Percentiles rank a stretch among this genome's conserved stretches.
Conservation (phyloP, 1,140 invertebrate genomes). For the Reticulitermes speratus region DNA sequence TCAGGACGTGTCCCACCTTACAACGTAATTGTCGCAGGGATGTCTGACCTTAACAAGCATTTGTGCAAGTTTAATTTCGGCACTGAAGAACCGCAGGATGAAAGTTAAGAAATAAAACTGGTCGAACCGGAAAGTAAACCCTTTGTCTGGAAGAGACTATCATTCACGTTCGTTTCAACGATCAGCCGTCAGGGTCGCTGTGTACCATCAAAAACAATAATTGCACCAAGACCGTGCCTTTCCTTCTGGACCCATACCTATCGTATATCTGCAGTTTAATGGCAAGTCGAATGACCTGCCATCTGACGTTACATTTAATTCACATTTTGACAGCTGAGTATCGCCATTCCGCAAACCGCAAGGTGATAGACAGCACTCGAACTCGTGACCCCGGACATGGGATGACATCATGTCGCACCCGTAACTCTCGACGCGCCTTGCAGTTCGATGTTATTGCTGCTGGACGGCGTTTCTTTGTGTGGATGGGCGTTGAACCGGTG, state of each 20-base stretch:
- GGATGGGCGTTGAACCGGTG: neutral
- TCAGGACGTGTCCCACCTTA: no score
- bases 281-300: neutral
- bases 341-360: neutral
- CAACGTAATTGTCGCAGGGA: no score
- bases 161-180: neutral
- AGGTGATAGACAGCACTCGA: neutral
- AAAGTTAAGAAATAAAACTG: neutral
- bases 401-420: constrained; percentile 4
- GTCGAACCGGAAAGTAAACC: neutral
- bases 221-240: neutral
- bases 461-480: neutral
- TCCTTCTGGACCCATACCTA: neutral
- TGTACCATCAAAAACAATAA: neutral
- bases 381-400: neutral
- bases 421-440: neutral
- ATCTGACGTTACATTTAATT: neutral
- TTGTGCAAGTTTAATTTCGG: neutral
- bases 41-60: no score
- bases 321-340: neutral
- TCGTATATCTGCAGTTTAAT: neutral
- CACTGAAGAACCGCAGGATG: neutral
- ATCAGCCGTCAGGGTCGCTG: neutral
- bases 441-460: neutral
- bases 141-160: neutral